A percentile compares a stretch with the other conserved stretches of the same genome.
phyloP scores from a whole-genome alignment of 2,888 invertebrate species.

The Crioceris asparagi region DNA sequence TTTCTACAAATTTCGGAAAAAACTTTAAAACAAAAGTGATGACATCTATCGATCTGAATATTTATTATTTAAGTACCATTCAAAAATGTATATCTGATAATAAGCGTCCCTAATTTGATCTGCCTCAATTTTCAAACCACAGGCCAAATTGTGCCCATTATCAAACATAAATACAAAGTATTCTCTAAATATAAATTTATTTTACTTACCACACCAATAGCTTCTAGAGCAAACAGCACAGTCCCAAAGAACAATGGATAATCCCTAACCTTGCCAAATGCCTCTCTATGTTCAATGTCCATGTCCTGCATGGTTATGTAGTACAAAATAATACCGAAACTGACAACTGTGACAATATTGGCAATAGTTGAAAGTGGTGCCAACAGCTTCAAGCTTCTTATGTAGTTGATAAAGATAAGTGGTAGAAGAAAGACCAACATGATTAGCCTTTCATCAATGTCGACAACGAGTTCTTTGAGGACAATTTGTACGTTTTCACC shows the following conservation, averaged over 20 bases:
- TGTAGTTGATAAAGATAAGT: slow-evolving; percentile 57
- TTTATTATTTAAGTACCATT: no score
- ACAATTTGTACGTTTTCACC: slow-evolving; percentile 72
- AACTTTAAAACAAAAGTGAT: no score
- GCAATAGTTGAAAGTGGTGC: slow-evolving; percentile 78
- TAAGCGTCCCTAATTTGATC: no score
- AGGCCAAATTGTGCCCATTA: no score
- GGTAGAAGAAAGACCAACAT: slow-evolving; percentile 66
- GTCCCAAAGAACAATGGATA: slow-evolving; percentile 83
- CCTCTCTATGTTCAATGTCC: slow-evolving; percentile 39
- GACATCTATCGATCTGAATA: no score
- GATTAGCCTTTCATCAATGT: slow-evolving; percentile 37
- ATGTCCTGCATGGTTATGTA: slow-evolving; percentile 57
- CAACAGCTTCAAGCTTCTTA: slow-evolving; percentile 64
- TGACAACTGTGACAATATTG: slow-evolving; percentile 65
- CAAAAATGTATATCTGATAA: no score
- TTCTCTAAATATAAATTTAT: slow-evolving; percentile 5
- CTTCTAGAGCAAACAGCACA: slow-evolving; percentile 80
- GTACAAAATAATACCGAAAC: slow-evolving; percentile 65
- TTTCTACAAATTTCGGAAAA: no score
- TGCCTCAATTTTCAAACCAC: no score
- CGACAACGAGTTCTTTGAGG: slow-evolving; percentile 42
- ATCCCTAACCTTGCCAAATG: slow-evolving; percentile 41
- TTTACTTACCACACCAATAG: slow-evolving; percentile 62
- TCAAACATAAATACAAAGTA: background rate